These are phyloP conservation scores for Saccostrea echinata DNA, from an alignment of 1,140 invertebrate species.

Conservation along the genomic window DNA sequence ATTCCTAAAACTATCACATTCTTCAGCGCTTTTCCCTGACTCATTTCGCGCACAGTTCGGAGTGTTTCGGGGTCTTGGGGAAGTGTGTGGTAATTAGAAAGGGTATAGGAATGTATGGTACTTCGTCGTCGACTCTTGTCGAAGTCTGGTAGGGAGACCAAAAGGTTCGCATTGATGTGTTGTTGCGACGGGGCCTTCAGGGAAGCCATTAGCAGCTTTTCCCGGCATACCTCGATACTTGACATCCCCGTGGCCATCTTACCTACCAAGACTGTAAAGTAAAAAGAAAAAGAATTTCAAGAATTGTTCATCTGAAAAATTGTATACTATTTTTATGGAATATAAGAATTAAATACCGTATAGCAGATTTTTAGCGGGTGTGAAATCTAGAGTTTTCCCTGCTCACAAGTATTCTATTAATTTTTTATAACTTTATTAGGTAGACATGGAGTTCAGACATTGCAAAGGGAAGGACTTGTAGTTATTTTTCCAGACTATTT, in stretches of 20 bases:
- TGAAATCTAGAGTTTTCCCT: too few relatives aligned
- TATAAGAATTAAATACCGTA: too few relatives aligned
- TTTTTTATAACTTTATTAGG: too few relatives aligned
- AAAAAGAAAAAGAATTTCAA: not conserved
- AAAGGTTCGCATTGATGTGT: slow-evolving; percentile 45
- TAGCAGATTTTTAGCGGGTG: too few relatives aligned
- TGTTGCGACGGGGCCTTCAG: slow-evolving; percentile 39
- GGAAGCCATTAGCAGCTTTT: slow-evolving; percentile 44
- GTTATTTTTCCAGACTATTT: too few relatives aligned
- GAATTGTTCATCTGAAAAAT: too few relatives aligned
- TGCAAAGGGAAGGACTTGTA: too few relatives aligned
- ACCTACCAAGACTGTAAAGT: not conserved
- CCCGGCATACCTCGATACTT: slow-evolving; percentile 29
- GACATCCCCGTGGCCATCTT: slow-evolving; percentile 33
- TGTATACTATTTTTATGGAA: too few relatives aligned
- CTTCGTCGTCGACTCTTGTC: slow-evolving; percentile 68
- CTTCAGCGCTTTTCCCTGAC: slow-evolving; percentile 70
- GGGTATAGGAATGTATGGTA: slow-evolving; percentile 74
- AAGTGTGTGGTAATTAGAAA: slow-evolving; percentile 72
- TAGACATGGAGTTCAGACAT: too few relatives aligned
- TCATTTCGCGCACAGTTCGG: slow-evolving; percentile 67
- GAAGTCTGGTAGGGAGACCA: slow-evolving; percentile 45
- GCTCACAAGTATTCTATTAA: too few relatives aligned
- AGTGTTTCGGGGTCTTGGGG: slow-evolving; percentile 68
- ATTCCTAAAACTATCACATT: slow-evolving; percentile 76